Evolutionary conservation across 2,113 vertebrate genomes (phyloP).

Genomic region (Callospermophilus lateralis): DNA sequence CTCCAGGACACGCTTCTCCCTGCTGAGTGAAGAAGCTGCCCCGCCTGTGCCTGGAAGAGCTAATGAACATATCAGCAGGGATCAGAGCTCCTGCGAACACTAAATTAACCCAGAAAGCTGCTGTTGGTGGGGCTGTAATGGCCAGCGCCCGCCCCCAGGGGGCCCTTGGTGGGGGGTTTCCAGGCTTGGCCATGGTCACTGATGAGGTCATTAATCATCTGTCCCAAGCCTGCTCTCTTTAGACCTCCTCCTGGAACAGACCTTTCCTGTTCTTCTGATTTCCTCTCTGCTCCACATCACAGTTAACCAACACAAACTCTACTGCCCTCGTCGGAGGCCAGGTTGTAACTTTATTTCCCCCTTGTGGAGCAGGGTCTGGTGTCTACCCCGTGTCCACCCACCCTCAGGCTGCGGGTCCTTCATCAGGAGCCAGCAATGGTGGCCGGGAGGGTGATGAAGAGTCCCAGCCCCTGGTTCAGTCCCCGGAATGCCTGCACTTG

Average conservation of each 20-base stretch:
- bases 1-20: background rate
- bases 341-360: background rate
- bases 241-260: background rate
- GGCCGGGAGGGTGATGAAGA: accelerated
- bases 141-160: slow-evolving; percentile 30
- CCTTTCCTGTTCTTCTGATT: background rate
- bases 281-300: background rate
- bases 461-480: background rate
- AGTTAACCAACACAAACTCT: background rate
- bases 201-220: slow-evolving; percentile 50
- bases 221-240: background rate
- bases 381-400: background rate
- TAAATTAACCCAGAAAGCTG: slow-evolving; percentile 71
- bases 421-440: background rate
- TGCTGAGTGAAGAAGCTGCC: background rate
- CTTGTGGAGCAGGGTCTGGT: background rate
- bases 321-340: background rate
- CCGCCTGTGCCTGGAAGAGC: background rate
- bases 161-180: background rate
- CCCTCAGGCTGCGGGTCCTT: background rate
- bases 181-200: background rate
- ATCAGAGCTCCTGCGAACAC: background rate
- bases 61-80: slow-evolving; percentile 63
- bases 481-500: background rate
- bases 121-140: slow-evolving; percentile 54